Evolutionary conservation across 2,797 vertebrate genomes (phyloP).

Genomic region (Corythornis leucogaster): DNA sequence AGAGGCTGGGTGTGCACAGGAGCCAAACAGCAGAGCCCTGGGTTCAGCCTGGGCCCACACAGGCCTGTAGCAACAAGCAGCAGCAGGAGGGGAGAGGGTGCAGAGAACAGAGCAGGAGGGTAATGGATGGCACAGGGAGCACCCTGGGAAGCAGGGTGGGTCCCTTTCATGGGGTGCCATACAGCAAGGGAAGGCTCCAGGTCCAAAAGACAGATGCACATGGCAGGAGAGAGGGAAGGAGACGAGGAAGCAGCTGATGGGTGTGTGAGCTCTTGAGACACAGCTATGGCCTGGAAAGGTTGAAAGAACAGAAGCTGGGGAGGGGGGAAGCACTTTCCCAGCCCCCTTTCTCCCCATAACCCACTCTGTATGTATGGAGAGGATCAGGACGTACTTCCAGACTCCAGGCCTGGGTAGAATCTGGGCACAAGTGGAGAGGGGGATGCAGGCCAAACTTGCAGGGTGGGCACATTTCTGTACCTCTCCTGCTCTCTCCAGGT

Average conservation of each 20-base stretch:
- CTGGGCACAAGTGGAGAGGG: neutral
- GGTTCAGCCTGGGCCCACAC: fast-evolving
- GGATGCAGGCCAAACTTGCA: neutral
- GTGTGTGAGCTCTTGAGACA: no score
- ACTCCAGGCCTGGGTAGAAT: neutral
- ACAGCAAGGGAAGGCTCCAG: neutral
- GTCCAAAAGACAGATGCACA: no score
- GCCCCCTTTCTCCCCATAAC: neutral
- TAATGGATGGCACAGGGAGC: neutral
- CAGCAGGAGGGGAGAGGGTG: neutral
- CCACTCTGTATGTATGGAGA: neutral
- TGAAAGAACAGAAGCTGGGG: neutral
- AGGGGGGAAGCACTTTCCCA: neutral
- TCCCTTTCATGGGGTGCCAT: fast-evolving
- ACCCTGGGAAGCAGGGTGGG: no score
- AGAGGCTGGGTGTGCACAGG: neutral
- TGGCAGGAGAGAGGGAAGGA: neutral
- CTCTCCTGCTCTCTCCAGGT: neutral
- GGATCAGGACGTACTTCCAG: fast-evolving
- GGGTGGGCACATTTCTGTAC: neutral
- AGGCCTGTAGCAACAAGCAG: fast-evolving
- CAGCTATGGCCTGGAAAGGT: fast-evolving
- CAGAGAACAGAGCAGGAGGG: neutral
- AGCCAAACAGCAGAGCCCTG: neutral
- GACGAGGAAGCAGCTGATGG: neutral